Conservation (phyloP, 2,113 vertebrate genomes). For the Sebastes fasciatus region DNA sequence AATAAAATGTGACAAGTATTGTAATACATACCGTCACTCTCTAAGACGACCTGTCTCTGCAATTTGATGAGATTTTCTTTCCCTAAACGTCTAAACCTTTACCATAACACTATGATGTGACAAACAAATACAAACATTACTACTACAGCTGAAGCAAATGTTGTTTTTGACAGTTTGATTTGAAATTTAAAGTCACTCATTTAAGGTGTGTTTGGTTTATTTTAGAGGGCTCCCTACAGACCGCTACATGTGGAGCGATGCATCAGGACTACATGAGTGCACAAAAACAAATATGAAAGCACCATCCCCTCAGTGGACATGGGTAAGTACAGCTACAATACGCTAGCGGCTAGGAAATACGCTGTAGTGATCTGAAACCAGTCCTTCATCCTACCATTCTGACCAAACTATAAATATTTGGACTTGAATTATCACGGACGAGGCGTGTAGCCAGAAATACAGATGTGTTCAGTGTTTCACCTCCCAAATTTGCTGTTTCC, state of each 20-base stretch:
- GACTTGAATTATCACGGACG: neutral
- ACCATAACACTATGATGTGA: neutral
- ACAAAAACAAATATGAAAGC: conserved; percentile 92
- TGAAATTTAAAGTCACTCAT: neutral
- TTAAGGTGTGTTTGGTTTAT: conserved; percentile 14
- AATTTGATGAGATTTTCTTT: neutral
- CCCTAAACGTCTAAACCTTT: neutral
- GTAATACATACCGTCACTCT: neutral
- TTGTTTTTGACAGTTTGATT: conserved; percentile 3
- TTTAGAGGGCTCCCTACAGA: conserved; percentile 96
- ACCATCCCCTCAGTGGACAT: conserved; percentile 94
- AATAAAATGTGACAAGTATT: too few relatives aligned
- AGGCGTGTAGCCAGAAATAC: neutral
- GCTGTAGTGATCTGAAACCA: conserved; percentile 9
- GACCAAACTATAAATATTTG: neutral
- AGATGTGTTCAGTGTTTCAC: conserved; percentile 2
- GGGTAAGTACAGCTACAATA: conserved; percentile 84
- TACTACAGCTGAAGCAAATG: neutral
- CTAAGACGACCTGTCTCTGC: neutral
- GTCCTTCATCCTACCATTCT: neutral
- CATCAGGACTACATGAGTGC: conserved; percentile 92
- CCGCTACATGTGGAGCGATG: conserved; percentile 98
- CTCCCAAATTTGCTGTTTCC: conserved; percentile 17
- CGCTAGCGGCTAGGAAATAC: neutral
- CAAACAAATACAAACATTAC: neutral